Base-by-base conservation (phyloP, 2,113 vertebrate species). In the Gobiocypris rarus region DNA sequence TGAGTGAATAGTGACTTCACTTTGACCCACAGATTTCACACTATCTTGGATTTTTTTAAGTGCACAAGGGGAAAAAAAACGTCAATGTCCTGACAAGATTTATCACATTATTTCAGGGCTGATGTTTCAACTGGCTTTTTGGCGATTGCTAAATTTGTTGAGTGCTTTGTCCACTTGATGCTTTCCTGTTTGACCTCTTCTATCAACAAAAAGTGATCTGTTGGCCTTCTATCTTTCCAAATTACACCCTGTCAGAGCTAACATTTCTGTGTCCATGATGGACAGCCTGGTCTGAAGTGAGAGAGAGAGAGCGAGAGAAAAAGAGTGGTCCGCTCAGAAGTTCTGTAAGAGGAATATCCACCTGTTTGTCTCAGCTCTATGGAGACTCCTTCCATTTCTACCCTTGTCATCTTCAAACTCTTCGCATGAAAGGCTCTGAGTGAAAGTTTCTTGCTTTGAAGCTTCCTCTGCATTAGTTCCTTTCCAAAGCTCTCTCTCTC, bases 201-300 rank as follows among this genome's bases (percentile, higher is more conserved):
- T 84, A 9, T 86, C 89, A 86, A 89, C 87, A 80, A 83, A 90
- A 89, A 89, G 88, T 90, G 85, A 84, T 87, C 89, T 87, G 75
- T 87, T 86, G 75, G 71, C 86, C 85, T 86, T 91, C 91, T 89
- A 90, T 92, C 91, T 91, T 87, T 89, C 90, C 88, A 87, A 92
- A 92, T 92, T 91, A 92, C 90, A 91, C 79, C 88, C 89, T 91
- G 90, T 89, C 89, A 89, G 88, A 24, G 82, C 76, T 67, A 73
- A 84, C 77, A 83, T 86, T 87, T 87, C 87, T 45, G 82, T 83
- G 87, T 59, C 0, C 26, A 22, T 92, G 93, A 93, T 87, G 88
- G 91, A 92, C 89, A 91, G 89, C 50, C 69, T 63, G 48, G 13
- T 71, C 54, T 63, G 28, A n/a, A 31, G 63, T 1, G 54, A 80